Base-by-base conservation (phyloP, 2,888 invertebrate species). In the Cactoblastis cactorum region DNA sequence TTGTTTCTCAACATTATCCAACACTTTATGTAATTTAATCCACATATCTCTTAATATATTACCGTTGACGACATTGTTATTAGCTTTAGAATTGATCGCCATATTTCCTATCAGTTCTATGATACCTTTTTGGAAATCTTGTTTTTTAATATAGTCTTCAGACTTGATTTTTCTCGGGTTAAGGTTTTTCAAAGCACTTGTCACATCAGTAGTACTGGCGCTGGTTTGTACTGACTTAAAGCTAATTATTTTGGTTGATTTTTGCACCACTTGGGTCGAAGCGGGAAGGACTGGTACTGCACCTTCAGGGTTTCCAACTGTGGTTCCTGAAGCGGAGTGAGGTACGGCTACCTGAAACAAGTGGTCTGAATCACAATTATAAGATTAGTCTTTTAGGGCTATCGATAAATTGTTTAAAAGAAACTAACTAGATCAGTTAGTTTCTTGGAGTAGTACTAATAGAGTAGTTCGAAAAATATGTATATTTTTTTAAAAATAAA, bases 331-430 rank as follows among this genome's bases (percentile, higher is more conserved):
- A 11, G 74, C 67, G 1, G 77, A 64, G 4, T 69, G 56, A 1
- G 76, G 64, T 33, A 79, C 65, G 22, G 80, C 81, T 63, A 80
- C 67, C 84, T 85, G 65, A 24, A 81, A 79, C 62, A 74, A 63
- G 34, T 43, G 15, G 22, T 2, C 32, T 37, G 6, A 37, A 37
- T 17, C 28, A 28, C 28, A 6, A 6, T 28, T 38, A 19, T 47
- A 47, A 52, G 47, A 53, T 52, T n/a, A n/a, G n/a, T n/a, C n/a
- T n/a, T n/a, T n/a, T n/a, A n/a, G n/a, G n/a, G n/a, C n/a, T n/a
- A n/a, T n/a, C n/a, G n/a, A n/a, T n/a, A n/a, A n/a, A n/a, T n/a
- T n/a, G n/a, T n/a, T n/a, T n/a, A n/a, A n/a, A n/a, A n/a, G n/a
- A n/a, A n/a, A n/a, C n/a, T n/a, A n/a, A n/a, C n/a, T n/a, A n/a